These are phyloP conservation scores for Zaprionus tsacasi DNA, from an alignment of 1,140 invertebrate species.

Conservation along the genomic window DNA sequence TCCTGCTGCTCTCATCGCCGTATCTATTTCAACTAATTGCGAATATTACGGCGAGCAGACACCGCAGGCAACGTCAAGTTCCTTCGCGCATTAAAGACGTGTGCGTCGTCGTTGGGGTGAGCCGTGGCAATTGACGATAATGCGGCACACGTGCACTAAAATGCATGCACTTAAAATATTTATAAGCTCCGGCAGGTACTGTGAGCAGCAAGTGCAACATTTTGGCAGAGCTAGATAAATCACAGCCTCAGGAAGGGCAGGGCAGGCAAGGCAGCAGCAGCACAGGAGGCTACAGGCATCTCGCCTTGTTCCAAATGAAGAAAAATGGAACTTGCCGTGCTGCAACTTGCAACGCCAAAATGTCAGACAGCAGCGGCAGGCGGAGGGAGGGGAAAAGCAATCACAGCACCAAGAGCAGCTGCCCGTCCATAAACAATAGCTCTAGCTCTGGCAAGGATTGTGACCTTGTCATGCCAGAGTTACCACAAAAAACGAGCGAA, in stretches of 20 bases:
- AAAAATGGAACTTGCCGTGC: constrained; percentile 61
- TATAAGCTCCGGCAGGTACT: constrained; percentile 55
- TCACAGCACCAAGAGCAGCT: constrained; percentile 38
- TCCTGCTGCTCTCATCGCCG: too few species aligned
- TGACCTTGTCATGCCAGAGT: constrained; percentile 47
- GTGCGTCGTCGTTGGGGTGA: not conserved
- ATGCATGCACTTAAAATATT: constrained; percentile 81
- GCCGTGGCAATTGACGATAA: constrained; percentile 59
- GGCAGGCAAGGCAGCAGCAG: constrained; percentile 37
- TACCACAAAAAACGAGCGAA: constrained; percentile 18
- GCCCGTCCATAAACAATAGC: constrained; percentile 54
- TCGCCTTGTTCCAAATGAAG: constrained; percentile 68
- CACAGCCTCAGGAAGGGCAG: constrained; percentile 33
- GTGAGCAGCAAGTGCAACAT: constrained; percentile 36
- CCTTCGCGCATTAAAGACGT: constrained; percentile 59
- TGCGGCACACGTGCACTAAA: constrained; percentile 78
- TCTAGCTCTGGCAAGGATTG: not conserved
- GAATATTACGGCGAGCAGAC: constrained; percentile 17
- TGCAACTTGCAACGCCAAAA: constrained; percentile 43
- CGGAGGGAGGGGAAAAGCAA: constrained; percentile 11
- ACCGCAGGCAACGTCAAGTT: constrained; percentile 32
- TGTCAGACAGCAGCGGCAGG: constrained; percentile 27
- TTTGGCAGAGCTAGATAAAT: constrained; percentile 65
- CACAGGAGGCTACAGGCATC: constrained; percentile 51
- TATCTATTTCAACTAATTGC: too few species aligned